Conservation (phyloP, 2,113 vertebrate genomes). For the Heterochromis multidens region DNA sequence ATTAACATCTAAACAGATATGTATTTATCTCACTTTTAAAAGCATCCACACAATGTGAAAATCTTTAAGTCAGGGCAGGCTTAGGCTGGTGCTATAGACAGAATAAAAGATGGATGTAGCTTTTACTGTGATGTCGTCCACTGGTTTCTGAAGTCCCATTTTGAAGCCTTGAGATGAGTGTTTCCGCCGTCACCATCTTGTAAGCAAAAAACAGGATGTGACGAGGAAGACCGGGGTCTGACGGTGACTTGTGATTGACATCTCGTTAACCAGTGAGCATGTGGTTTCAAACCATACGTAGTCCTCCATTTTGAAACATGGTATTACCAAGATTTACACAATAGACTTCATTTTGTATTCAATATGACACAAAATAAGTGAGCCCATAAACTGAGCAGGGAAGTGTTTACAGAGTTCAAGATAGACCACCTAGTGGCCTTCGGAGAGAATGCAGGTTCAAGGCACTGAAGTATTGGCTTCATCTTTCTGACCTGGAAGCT, state of each 20-base stretch:
- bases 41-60: neutral
- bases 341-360: neutral
- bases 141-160: neutral
- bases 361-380: too few relatives aligned
- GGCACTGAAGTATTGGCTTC: too few relatives aligned
- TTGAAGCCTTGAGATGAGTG: neutral
- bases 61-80: neutral
- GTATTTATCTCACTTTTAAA: neutral
- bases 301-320: too few relatives aligned
- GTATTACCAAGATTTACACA: neutral
- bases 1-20: neutral
- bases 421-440: too few relatives aligned
- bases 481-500: too few relatives aligned
- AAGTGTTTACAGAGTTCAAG: too few relatives aligned
- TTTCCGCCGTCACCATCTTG: neutral
- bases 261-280: neutral
- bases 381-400: too few relatives aligned
- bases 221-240: neutral
- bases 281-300: neutral
- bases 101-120: neutral
- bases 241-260: neutral
- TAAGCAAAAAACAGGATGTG: neutral
- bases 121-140: neutral
- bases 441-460: too few relatives aligned
- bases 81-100: neutral